A percentile compares a stretch with the other conserved stretches of the same genome.
These are phyloP conservation scores for Eulacestoma nigropectus DNA, from an alignment of 2,113 vertebrate genomes.

Conservation along the genomic window DNA sequence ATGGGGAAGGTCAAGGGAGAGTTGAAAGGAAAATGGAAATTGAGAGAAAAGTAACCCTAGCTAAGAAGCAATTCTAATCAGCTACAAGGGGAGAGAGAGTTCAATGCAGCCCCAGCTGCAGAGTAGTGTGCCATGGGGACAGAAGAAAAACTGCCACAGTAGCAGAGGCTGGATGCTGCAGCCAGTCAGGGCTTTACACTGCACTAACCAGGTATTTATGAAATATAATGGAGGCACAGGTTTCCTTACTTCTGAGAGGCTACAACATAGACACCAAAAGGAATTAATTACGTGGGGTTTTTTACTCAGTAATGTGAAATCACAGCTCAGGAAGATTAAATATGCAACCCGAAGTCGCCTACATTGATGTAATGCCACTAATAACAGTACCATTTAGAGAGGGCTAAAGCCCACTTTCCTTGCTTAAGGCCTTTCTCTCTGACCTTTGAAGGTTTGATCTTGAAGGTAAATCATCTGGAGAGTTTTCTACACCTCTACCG, in stretches of 20 bases:
- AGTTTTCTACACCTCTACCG: not conserved
- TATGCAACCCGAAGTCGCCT: not conserved
- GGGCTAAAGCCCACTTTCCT: not conserved
- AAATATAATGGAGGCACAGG: not conserved
- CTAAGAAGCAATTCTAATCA: not conserved
- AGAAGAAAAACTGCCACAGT: not conserved
- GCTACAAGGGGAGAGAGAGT: not conserved
- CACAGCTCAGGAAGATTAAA: not conserved
- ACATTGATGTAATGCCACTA: not conserved
- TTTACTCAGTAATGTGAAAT: not conserved
- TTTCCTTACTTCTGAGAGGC: not conserved
- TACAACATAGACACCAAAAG: not conserved
- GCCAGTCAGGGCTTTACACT: not conserved
- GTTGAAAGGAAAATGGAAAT: not conserved
- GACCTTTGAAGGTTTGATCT: conserved; percentile 26
- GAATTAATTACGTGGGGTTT: not conserved
- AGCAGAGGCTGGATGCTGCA: not conserved
- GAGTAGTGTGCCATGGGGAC: not conserved
- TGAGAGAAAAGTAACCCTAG: not conserved
- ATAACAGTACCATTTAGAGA: conserved; percentile 19
- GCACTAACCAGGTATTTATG: not conserved
- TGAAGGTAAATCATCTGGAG: not conserved
- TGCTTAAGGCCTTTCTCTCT: not conserved
- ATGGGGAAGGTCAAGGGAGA: not conserved
- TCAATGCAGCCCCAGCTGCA: not conserved